Evolutionary conservation across 2,888 invertebrate species (phyloP).

Genomic region (Xiphydria camelus): DNA sequence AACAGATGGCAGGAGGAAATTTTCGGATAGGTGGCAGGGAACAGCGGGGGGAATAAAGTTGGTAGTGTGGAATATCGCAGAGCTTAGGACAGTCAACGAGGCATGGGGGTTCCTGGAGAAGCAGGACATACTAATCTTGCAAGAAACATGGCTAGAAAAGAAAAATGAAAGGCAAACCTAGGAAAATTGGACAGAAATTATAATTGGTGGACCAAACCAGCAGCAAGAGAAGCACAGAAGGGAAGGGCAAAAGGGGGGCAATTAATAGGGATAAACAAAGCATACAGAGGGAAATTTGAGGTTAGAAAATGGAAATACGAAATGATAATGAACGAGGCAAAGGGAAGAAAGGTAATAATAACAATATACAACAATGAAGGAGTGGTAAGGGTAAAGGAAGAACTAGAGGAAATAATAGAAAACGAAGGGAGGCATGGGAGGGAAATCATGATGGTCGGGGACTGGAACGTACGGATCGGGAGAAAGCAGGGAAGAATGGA

Average conservation of each 20-base stretch:
- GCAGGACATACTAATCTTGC: too few species aligned
- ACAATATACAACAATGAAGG: too few species aligned
- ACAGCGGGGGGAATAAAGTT: not conserved
- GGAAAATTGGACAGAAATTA: not conserved
- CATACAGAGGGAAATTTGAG: too few species aligned
- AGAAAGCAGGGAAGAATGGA: not conserved
- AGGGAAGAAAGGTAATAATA: not conserved
- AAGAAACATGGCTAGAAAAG: too few species aligned
- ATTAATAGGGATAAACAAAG: constrained; percentile 2
- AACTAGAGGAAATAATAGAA: not conserved
- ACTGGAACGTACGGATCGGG: not conserved
- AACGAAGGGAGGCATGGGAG: not conserved
- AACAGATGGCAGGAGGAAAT: not conserved
- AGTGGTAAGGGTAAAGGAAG: not conserved
- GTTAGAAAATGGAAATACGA: too few species aligned
- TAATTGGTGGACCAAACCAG: not conserved
- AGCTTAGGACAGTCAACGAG: not conserved
- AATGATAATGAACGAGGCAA: too few species aligned
- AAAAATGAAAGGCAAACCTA: not conserved
- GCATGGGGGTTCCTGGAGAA: too few species aligned
- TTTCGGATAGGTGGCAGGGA: not conserved
- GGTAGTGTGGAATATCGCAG: constrained; percentile 3
- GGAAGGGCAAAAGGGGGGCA: constrained; percentile 2
- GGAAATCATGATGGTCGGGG: not conserved
- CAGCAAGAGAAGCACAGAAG: not conserved